Base-by-base conservation (phyloP, 2,888 invertebrate genomes). In the Dorcus parallelipipedus region DNA sequence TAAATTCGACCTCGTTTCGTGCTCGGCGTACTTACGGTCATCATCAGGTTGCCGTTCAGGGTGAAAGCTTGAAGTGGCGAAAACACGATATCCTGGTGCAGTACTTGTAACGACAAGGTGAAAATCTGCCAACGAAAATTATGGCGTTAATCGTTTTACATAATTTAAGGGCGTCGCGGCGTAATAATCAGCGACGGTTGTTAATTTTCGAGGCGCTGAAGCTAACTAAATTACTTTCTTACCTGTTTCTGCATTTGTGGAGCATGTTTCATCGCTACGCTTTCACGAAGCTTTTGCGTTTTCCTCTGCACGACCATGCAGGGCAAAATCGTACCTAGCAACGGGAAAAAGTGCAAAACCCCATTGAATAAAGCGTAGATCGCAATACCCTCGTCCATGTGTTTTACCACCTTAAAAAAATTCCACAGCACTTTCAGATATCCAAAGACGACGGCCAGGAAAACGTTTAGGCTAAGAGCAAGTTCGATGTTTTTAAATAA, bases 381-480 rank as follows among this genome's bases (percentile, higher is more conserved):
- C 26, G 26, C 26, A 33, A 7, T 33, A 33, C 9, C 14, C 5
- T 42, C 14, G 10, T 3, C 10, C 42, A 42, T 6, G 17, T 5
- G 17, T 17, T 17, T 42, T 14, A 7, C 9, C 10, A 10, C 6
- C 14, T 50, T 50, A 14, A 38, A 50, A 38, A 50, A 50, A 50
- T 50, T 50, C 50, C 50, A 50, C 38, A 50, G 38, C n/a, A 26
- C 17, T 38, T 50, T 50, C 8, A 50, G 38, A 14, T 38, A 38
- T 10, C 17, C 38, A n/a, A 38, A 50, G 38, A 50, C 17, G 9
- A 50, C 14, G 9, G 50, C 38, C 0, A 38, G 17, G 17, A 26
- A 50, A 9, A 50, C n/a, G 14, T 50, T 33, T 9, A 50, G 10
- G 17, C 33, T 38, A 33, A 38, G 14, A 9, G 33, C 26, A 26